phyloP scores from a whole-genome alignment of 2,113 vertebrate genomes.

The Theristicus caerulescens region DNA sequence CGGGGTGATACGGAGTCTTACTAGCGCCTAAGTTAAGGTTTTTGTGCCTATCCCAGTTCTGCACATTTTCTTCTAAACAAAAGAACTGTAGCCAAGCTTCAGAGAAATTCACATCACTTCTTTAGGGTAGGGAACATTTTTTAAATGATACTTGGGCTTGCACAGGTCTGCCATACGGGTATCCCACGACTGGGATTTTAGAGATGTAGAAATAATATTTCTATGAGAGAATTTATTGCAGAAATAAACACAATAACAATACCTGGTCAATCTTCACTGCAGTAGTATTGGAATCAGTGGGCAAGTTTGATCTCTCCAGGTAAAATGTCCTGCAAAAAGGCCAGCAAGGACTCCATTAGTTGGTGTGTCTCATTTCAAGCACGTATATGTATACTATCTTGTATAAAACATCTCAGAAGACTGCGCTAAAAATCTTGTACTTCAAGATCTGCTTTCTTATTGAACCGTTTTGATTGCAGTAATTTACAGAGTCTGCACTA shows the following conservation, averaged over 20 bases:
- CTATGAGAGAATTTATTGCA: background rate
- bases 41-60: background rate
- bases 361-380: background rate
- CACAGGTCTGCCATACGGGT: background rate
- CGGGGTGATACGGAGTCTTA: background rate
- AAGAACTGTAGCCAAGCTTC: background rate
- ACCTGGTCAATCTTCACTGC: slow-evolving; percentile 98
- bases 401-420: background rate
- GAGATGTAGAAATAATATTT: background rate
- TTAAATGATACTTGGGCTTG: background rate
- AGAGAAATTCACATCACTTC: background rate
- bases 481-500: background rate
- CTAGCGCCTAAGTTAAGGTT: background rate
- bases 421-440: background rate
- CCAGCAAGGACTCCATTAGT: background rate
- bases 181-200: background rate
- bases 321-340: slow-evolving; percentile 88
- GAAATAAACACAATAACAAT: background rate
- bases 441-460: background rate
- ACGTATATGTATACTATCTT: background rate
- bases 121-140: background rate
- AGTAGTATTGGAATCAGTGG: slow-evolving; percentile 89
- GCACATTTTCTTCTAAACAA: background rate
- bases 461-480: background rate
- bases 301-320: slow-evolving; percentile 93